Evolutionary conservation across 2,888 invertebrate species (phyloP), one percentile per base, ranked within the genome.

Genomic region (Drosophila quasianomalipes): DNA sequence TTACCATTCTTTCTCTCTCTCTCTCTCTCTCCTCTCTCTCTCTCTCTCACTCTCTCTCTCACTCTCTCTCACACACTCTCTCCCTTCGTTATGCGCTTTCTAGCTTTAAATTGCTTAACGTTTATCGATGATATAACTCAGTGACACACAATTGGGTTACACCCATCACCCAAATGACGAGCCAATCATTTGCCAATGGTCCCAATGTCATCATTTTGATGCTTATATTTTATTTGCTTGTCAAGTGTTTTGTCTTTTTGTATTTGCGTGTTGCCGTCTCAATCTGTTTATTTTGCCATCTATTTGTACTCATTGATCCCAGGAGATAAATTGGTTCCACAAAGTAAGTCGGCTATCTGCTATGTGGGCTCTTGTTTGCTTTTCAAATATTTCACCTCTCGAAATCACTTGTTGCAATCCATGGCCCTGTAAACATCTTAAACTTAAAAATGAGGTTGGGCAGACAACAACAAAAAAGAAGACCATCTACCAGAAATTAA

Each of bases 51-150:
- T 26, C 44, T 14, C 12, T 30, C 5, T 19, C n/a, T 4, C 6
- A 6, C 16, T 2, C 41, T 35, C 10, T 1, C 28, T 30, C n/a
- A 7, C 33, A 19, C 12, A 16, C n/a, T 9, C n/a, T 2, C 51
- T 9, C n/a, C 1, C 51, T 16, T 28, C 16, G 3, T 33, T 6
- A 28, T 2, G 6, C 2, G 4, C 52, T 19, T 3, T 30, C n/a
- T 30, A 3, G 10, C 30, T 19, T 9, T 1, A 31, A 44, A 53
- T 69, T 70, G 69, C 59, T 30, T 28, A 60, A 70, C 35, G 54
- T 37, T 35, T 49, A 39, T 59, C n/a, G 39, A 28, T 72, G 73
- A 72, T 65, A 72, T 72, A 72, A 72, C 54, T 44, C 31, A 30
- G 7, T 63, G 71, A 70, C 59, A 51, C 39, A 68, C 59, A 68